Conservation (phyloP, 2,888 invertebrate species). For the Aricia artaxerxes region DNA sequence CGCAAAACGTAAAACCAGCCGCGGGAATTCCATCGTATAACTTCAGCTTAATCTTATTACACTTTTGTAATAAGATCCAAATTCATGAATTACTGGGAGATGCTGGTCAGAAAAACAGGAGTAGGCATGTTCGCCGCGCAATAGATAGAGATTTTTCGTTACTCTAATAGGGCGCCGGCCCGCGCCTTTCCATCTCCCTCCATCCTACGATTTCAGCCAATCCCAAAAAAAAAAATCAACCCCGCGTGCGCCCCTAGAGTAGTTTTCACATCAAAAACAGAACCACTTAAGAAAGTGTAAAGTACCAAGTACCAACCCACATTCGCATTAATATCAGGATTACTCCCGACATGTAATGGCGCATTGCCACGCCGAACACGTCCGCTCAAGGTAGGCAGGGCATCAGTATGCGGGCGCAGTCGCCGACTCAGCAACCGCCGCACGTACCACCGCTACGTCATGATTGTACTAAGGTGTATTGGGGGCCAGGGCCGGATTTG, state of each 20-base stretch:
- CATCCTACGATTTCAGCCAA: too few species aligned
- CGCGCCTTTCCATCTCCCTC: too few species aligned
- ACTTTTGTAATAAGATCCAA: too few species aligned
- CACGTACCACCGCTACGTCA: slow-evolving; percentile 73
- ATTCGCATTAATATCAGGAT: slow-evolving; percentile 14
- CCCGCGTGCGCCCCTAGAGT: not conserved
- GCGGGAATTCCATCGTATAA: too few species aligned
- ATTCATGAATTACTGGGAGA: too few species aligned
- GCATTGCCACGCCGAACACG: slow-evolving; percentile 34
- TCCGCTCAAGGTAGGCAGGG: slow-evolving; percentile 38
- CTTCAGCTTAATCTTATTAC: too few species aligned
- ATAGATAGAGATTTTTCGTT: too few species aligned
- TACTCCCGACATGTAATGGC: slow-evolving; percentile 2
- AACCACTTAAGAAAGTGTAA: not conserved
- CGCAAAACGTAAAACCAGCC: too few species aligned
- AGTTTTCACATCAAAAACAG: not conserved
- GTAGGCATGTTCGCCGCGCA: too few species aligned
- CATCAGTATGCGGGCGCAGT: slow-evolving; percentile 39
- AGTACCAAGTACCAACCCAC: not conserved
- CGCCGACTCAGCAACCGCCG: slow-evolving; percentile 55
- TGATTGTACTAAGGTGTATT: slow-evolving; percentile 62
- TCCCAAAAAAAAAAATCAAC: too few species aligned
- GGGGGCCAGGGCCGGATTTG: slow-evolving; percentile 55
- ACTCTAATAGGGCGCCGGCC: too few species aligned
- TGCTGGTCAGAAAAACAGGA: too few species aligned